Evolutionary conservation across 2,113 vertebrate species (phyloP), one percentile per base, ranked within the genome.

Genomic region (Chascanopsetta lugubris): DNA sequence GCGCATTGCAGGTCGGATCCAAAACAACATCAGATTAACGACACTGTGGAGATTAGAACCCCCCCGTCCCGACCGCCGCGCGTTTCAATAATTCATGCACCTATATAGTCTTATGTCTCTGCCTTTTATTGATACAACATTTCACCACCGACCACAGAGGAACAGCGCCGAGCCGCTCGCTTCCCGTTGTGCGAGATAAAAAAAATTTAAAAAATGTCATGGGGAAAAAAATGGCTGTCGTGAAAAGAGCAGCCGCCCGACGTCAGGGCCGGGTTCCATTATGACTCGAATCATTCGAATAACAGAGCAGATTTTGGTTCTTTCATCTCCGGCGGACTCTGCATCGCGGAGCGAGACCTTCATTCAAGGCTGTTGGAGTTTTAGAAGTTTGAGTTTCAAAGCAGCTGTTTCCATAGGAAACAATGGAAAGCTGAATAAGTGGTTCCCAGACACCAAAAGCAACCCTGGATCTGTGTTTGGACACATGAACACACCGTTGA

Each of bases 31-130:
- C 51, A 77, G 78, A 83, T 90, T 57, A 85, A 86, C 75, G 69
- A 74, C 77, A 58, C 79, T 40, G 76, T 76, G 48, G 76, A 86
- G 81, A 89, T 89, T 80, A 90, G 80, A 69, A 84, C 58, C 61
- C 53, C 58, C 61, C 53, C 61, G 15, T 66, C 60, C 27, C 15
- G 79, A 82, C 54, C 68, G 18, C 48, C 5, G 47, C 40, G 69
- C 62, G 65, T 84, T 82, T 90, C 72, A 87, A 89, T 91, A 85
- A 90, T 90, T 89, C 79, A 89, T 77, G 47, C 61, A 57, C 24
- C n/a, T n/a, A n/a, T n/a, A n/a, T 47, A 56, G 75, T 82, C 79
- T 73, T 64, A 76, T 56, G 80, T 64, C 72, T 60, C 50, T 38
- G 80, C 48, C 36, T 81, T 86, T 88, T 83, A 86, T 86, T 83